These are phyloP conservation scores for Steinernema carpocapsae DNA, from an alignment of 2,888 invertebrate genomes.

Conservation along the genomic window DNA sequence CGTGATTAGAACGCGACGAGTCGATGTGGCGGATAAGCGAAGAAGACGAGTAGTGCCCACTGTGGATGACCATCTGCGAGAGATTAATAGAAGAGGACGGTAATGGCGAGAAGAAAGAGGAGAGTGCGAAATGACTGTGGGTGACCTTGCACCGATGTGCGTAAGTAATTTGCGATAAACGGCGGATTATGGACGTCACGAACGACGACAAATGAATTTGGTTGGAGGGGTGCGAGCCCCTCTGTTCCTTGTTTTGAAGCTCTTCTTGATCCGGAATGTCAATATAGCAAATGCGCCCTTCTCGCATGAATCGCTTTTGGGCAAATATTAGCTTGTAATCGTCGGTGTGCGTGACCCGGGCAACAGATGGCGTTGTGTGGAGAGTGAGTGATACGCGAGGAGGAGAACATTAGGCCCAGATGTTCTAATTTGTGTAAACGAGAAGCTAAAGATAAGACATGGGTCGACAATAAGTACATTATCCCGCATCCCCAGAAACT, in stretches of 20 bases:
- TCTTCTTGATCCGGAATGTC: too few species aligned
- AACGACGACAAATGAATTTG: too few species aligned
- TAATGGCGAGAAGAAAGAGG: neutral
- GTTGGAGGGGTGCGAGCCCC: too few species aligned
- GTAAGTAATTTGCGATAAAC: constrained; percentile 23
- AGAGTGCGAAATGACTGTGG: neutral
- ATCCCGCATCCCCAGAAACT: too few species aligned
- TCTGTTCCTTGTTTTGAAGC: too few species aligned
- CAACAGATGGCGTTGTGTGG: neutral
- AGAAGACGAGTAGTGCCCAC: neutral
- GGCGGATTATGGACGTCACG: neutral
- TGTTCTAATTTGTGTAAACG: constrained; percentile 18
- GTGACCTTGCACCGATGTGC: neutral
- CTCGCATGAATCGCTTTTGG: too few species aligned
- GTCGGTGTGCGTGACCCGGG: constrained; percentile 18
- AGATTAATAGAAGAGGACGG: neutral
- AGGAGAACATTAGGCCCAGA: neutral
- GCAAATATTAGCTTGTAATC: too few species aligned
- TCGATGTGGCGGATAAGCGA: neutral
- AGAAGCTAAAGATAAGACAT: too few species aligned
- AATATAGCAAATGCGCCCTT: too few species aligned
- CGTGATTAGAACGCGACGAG: neutral
- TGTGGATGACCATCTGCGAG: neutral
- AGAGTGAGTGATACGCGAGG: neutral
- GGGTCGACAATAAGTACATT: too few species aligned